Evolutionary conservation across 1,140 invertebrate genomes (phyloP).

Genomic region (Rhyzopertha dominica): DNA sequence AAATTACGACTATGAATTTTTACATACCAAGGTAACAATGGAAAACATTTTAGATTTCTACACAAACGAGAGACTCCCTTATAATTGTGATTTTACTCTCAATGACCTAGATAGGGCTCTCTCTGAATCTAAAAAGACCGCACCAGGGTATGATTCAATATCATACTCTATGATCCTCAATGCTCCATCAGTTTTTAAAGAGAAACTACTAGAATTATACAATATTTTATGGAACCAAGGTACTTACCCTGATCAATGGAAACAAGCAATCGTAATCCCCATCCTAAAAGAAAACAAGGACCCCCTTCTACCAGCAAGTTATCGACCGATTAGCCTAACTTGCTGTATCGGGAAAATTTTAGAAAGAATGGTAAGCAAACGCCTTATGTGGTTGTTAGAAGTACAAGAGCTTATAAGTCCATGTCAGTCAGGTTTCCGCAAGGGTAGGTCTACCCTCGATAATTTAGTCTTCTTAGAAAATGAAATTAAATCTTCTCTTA

Average conservation of each 20-base stretch:
- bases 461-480: not conserved
- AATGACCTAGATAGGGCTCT: constrained; percentile 10
- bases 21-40: no score
- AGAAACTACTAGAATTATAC: constrained; percentile 13
- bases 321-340: constrained; percentile 21
- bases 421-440: not conserved
- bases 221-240: constrained; percentile 12
- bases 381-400: not conserved
- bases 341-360: constrained; percentile 10
- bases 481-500: not conserved
- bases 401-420: not conserved
- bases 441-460: not conserved
- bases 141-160: constrained; percentile 13
- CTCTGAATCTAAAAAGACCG: constrained; percentile 8
- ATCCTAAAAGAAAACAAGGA: constrained; percentile 16
- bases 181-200: not conserved
- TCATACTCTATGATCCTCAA: constrained; percentile 10
- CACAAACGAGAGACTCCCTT: no score
- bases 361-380: not conserved
- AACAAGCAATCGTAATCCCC: constrained; percentile 14
- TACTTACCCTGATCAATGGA: constrained; percentile 11
- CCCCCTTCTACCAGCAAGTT: constrained; percentile 17
- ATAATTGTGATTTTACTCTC: no score
- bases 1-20: no score
- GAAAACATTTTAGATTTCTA: no score